Conservation (phyloP, 2,888 invertebrate species). For the Apeira syringaria region DNA sequence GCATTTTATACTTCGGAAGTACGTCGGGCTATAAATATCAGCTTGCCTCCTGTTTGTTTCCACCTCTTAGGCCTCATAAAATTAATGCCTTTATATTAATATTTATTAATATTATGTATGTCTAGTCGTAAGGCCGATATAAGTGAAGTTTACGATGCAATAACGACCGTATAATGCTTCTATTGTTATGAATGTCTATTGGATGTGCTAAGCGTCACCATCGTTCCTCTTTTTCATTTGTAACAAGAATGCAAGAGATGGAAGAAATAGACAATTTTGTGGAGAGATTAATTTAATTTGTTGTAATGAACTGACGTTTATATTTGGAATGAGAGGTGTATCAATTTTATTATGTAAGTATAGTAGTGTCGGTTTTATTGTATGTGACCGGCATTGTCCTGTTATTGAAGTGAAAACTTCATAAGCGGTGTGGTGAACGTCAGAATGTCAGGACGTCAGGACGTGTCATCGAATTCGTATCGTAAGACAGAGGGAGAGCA, state of each 20-base stretch:
- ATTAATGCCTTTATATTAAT: constrained; percentile 76
- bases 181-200: constrained; percentile 59
- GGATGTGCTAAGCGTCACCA: constrained; percentile 32
- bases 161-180: constrained; percentile 59
- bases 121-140: constrained; percentile 54
- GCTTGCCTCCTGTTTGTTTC: constrained; percentile 69
- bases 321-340: too few species aligned
- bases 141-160: constrained; percentile 73
- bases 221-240: constrained; percentile 22
- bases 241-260: constrained; percentile 3
- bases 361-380: too few species aligned
- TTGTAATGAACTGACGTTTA: too few species aligned
- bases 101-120: constrained; percentile 68
- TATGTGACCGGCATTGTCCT: too few species aligned
- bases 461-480: too few species aligned
- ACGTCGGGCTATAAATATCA: constrained; percentile 71
- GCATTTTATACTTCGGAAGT: constrained; percentile 53
- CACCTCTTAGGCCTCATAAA: constrained; percentile 77
- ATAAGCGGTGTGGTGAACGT: too few species aligned
- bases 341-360: too few species aligned
- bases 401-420: too few species aligned
- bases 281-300: too few species aligned
- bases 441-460: too few species aligned
- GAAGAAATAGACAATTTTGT: too few species aligned
- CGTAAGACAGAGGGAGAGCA: too few species aligned